phyloP scores from a whole-genome alignment of 2,797 vertebrate species.

The Sebastes miniatus region DNA sequence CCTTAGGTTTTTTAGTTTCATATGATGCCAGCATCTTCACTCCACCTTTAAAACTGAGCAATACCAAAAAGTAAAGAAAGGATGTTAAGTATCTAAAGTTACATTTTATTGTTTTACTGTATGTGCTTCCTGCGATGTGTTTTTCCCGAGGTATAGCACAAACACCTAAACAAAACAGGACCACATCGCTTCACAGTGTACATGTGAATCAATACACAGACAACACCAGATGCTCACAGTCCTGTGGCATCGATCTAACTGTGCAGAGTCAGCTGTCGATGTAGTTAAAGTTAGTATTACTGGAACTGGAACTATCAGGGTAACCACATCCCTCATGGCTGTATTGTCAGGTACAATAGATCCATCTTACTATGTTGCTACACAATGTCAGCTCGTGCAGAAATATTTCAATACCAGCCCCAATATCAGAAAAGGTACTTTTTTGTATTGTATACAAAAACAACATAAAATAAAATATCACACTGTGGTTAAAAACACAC shows the following conservation, averaged over 20 bases:
- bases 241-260: not conserved
- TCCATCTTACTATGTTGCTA: not conserved
- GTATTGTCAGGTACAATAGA: not conserved
- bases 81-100: not conserved
- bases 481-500: not conserved
- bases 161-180: not conserved
- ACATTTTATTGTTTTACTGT: not conserved
- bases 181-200: not conserved
- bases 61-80: no score
- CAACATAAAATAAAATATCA: not conserved
- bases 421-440: not conserved
- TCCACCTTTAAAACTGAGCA: no score
- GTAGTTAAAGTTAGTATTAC: not conserved
- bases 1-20: no score
- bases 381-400: not conserved
- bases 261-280: not conserved
- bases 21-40: no score
- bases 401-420: not conserved
- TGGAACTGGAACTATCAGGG: not conserved
- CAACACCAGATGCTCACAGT: not conserved
- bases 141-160: not conserved
- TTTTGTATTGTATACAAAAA: not conserved
- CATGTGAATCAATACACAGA: constrained; percentile 2
- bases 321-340: not conserved
- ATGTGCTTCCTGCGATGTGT: not conserved